Evolutionary conservation across 2,888 invertebrate genomes (phyloP).

Genomic region (Polietes domitor): DNA sequence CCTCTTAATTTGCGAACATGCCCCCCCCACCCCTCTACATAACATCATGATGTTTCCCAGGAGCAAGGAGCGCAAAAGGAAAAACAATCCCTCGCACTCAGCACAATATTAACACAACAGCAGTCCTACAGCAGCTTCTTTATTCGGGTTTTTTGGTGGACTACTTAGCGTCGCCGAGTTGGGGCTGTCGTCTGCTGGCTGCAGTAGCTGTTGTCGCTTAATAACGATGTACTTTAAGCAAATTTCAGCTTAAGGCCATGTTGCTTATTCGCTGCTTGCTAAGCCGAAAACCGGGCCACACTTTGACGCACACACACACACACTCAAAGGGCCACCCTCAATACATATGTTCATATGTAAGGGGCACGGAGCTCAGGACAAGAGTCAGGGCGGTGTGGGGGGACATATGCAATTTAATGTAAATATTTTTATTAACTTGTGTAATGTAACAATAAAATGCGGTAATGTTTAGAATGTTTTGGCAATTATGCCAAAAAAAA

Average conservation of each 20-base stretch:
- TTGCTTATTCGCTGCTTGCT: neutral
- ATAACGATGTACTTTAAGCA: neutral
- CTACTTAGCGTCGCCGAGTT: too few species aligned
- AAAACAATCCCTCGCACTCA: neutral
- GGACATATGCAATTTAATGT: neutral
- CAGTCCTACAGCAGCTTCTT: neutral
- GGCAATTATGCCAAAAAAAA: neutral
- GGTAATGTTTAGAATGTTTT: neutral
- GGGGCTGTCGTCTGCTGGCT: too few species aligned
- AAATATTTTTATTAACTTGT: slow-evolving; percentile 18
- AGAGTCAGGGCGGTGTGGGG: too few species aligned
- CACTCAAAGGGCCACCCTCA: neutral
- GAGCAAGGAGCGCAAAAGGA: neutral
- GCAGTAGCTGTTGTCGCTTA: neutral
- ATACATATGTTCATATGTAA: neutral
- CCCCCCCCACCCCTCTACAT: neutral
- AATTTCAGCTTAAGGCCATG: neutral
- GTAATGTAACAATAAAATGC: neutral
- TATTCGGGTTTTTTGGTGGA: too few species aligned
- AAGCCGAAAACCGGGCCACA: neutral
- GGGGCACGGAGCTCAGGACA: neutral
- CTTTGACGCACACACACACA: slow-evolving; percentile 3
- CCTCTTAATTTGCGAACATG: slow-evolving; percentile 1
- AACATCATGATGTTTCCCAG: neutral
- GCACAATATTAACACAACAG: neutral